Evolutionary conservation across 2,797 vertebrate species (phyloP), one percentile per base, ranked within the genome.

Genomic region (Eulemur rubriventer): DNA sequence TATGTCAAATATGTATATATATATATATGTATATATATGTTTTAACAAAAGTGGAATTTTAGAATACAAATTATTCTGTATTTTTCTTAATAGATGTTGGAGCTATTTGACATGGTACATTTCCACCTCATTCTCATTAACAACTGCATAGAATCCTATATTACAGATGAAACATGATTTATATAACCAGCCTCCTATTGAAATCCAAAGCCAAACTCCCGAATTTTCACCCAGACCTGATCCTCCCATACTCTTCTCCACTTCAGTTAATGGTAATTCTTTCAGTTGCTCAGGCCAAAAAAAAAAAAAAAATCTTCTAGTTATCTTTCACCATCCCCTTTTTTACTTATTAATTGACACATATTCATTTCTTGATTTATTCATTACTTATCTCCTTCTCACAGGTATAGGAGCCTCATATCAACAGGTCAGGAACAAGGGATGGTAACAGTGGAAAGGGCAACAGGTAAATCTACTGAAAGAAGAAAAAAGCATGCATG

Each of bases 1-100:
- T 88, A 63, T 78, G 24, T 69, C 7, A 85, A 81, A 41, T 78
- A 90, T 65, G 30, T 72, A 11, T 75, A 41, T 65, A 46, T 59
- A 24, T 50, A 12, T 79, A 46, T 41, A 12, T 79, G 35, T 41
- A 41, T 87, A 61, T 18, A 46, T 33, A 43, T 43, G 43, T 48
- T 90, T 96, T 73, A 65, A 69, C 30, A 82, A 81, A 86, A 78
- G 33, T 70, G 38, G 16, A 41, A 87, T 96, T 92, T 65, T 69
- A 89, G 33, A 28, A 78, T 48, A 79, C 28, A 63, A 65, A 84
- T 65, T 83, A 46, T 91, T 84, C 18, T 22, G 8, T 46, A 90
- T 13, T 94, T 69, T 84, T 94, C 85, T 84, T 95, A 35, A 14
- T 41, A 83, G 41, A 16, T 46, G 18, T 41, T 81, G 46, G 55